Percentiles rank a stretch among this genome's conserved stretches.
phyloP scores from a whole-genome alignment of 2,113 vertebrate genomes.

The Gorsachius goisagi region DNA sequence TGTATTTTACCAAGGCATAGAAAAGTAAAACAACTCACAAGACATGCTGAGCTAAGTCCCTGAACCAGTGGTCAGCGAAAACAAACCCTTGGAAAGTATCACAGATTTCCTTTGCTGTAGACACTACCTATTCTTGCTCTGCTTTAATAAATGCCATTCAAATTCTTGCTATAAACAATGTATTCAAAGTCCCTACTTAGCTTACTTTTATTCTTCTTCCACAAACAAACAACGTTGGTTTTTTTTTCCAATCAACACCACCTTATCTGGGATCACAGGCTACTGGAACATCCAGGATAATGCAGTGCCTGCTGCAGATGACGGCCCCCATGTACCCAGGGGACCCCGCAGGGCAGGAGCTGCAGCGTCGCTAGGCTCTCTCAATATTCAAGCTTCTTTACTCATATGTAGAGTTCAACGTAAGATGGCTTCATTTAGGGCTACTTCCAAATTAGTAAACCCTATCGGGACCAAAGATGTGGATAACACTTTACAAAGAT shows the following conservation, averaged over 20 bases:
- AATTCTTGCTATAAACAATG: not conserved
- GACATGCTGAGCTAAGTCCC: not conserved
- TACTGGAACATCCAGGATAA: not conserved
- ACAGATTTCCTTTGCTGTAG: not conserved
- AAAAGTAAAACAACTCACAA: not conserved
- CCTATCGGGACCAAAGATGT: not conserved
- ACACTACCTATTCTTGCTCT: not conserved
- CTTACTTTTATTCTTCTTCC: not conserved
- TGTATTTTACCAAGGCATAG: not conserved
- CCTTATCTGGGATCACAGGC: not conserved
- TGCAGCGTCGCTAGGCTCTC: not conserved
- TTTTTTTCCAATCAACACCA: not conserved
- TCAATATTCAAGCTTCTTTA: not conserved
- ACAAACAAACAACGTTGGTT: not conserved
- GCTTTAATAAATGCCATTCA: not conserved
- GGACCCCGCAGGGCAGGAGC: not conserved
- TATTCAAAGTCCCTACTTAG: not conserved
- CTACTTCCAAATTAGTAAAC: not conserved
- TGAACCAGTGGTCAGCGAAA: not conserved
- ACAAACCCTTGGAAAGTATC: not conserved
- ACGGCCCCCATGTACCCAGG: not conserved
- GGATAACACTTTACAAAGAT: not conserved
- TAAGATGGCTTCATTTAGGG: not conserved
- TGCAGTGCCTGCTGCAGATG: not conserved
- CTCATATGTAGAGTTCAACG: not conserved